Base-by-base conservation (phyloP, 2,888 invertebrate species). In the Synanthedon andrenaeformis region DNA sequence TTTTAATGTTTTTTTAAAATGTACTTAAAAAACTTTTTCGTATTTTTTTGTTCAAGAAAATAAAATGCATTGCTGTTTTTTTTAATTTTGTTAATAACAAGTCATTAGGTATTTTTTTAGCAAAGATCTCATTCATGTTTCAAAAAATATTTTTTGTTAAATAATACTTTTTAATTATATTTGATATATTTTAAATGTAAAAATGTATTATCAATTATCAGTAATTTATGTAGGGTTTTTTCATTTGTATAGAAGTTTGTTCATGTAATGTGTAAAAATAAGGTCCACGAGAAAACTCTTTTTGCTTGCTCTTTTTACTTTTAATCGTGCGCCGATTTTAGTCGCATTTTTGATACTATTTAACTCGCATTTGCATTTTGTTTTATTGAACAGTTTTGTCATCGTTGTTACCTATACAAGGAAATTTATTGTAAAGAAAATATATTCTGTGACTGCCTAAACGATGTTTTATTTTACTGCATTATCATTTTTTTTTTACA, bases 401-500 rank as follows among this genome's bases (percentile, higher is more conserved):
- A 67, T 68, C 74, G 72, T 70, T 74, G 68, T 69, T 75, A 35
- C 35, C 35, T 83, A 81, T 82, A 83, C 79, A 83, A 82, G 82
- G 61, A 74, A 76, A 80, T 78, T 35, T 78, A 79, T 80, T 84
- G 79, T 83, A 79, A 79, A 35, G 35, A 35, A 78, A 73, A 75
- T 35, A 74, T 79, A 77, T 78, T 76, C 76, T 76, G 74, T 76
- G 77, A 84, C 86, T 84, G 85, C 85, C 83, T 75, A 76, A 69
- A 57, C 45, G 54, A 59, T 57, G 55, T 69, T 66, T 71, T 63
- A 65, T 65, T 68, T 59, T 49, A 51, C 42, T 52, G 23, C 23
- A 23, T 23, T 23, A 23, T 23, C 23, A 23, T 23, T 4, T 23
- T 4, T 19, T 19, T 19, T 23, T 23, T 3, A 3, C 4, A 23